Conservation (phyloP, 92 coral and sea anemone genomes). For the Hydrozoanthus gracilis region DNA sequence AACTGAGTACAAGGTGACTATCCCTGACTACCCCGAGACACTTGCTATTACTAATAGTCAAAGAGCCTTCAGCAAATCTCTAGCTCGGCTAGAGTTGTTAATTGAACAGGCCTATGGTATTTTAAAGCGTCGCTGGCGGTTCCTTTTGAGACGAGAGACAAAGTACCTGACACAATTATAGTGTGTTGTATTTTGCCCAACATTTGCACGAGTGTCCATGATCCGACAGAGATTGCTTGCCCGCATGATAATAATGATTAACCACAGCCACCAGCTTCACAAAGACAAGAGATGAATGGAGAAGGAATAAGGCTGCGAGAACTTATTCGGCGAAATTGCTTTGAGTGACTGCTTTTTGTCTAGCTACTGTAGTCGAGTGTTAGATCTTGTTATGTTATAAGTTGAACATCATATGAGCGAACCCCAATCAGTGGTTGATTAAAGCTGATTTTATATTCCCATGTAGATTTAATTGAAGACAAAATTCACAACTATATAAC, state of each 20-base stretch:
- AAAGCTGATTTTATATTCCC: not conserved
- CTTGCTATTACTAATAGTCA: constrained; percentile 38
- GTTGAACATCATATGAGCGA: too few species aligned
- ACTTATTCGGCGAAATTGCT: not conserved
- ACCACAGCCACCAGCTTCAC: not conserved
- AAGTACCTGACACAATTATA: constrained; percentile 30
- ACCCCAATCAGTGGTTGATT: too few species aligned
- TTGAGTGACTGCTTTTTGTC: not conserved
- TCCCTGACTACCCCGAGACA: constrained; percentile 34
- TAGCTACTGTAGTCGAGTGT: too few species aligned
- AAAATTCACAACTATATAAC: not conserved
- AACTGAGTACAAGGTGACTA: constrained; percentile 52
- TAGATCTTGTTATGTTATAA: too few species aligned
- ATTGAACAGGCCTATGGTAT: constrained; percentile 39
- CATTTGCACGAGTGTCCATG: not conserved
- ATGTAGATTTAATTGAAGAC: not conserved
- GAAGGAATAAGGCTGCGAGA: constrained; percentile 45
- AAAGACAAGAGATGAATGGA: constrained; percentile 10
- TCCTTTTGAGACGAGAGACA: constrained; percentile 32
- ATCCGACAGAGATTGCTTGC: not conserved
- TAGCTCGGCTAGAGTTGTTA: constrained; percentile 47
- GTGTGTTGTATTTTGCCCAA: constrained; percentile 43
- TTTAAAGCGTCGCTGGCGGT: constrained; percentile 34
- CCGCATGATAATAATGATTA: not conserved
- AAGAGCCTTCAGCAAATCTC: too few species aligned